Conservation (phyloP, 2,797 vertebrate species). For the Gallinago solitaria region DNA sequence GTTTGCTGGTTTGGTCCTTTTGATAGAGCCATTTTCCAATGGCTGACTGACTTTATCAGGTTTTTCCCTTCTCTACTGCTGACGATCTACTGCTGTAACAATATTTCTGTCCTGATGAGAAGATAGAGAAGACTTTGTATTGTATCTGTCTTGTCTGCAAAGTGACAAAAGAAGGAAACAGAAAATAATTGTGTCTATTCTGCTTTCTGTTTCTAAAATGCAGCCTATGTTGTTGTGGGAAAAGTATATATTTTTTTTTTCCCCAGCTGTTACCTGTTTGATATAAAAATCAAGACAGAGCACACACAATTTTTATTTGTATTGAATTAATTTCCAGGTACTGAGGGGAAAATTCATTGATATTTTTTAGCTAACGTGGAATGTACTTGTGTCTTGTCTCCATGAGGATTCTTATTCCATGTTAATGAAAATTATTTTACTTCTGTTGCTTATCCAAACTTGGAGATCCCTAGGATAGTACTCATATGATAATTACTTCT, state of each 20-base stretch:
- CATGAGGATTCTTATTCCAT: not conserved
- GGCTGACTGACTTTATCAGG: not conserved
- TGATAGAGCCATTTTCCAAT: not conserved
- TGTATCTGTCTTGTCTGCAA: not conserved
- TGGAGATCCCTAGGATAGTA: not conserved
- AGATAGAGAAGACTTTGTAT: not conserved
- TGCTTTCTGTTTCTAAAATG: not conserved
- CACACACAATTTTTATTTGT: not conserved
- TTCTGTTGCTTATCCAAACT: not conserved
- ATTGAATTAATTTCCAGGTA: not conserved
- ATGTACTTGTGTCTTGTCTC: not conserved
- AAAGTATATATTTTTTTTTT: accelerated
- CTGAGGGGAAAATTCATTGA: not conserved
- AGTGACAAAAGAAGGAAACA: not conserved
- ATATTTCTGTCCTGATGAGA: not conserved
- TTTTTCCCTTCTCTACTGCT: not conserved
- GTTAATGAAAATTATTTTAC: not conserved
- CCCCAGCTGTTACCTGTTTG: not conserved
- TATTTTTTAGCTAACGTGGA: not conserved
- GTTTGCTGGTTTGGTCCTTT: not conserved
- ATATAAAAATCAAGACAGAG: not conserved
- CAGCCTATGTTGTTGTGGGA: not conserved
- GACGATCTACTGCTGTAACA: not conserved
- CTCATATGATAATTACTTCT: not conserved
- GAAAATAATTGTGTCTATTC: not conserved